Evolutionary conservation across 2,888 invertebrate genomes (phyloP).

Genomic region (Thalpophila matura): DNA sequence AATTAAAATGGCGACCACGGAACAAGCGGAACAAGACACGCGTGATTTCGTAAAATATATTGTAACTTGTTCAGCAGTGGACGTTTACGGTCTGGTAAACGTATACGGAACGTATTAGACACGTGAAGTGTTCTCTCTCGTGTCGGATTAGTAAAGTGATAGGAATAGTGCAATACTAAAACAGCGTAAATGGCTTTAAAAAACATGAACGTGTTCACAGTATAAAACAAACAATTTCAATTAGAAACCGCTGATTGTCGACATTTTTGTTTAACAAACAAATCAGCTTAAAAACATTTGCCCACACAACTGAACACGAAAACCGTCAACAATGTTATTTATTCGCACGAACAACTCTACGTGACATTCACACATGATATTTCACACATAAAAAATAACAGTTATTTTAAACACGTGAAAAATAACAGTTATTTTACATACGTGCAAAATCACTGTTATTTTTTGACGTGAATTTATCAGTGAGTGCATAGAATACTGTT

Average conservation of each 20-base stretch:
- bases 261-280: constrained; percentile 21
- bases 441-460: constrained; percentile 43
- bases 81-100: neutral
- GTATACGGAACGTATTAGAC: neutral
- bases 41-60: constrained; percentile 27
- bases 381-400: constrained; percentile 20
- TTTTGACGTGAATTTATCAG: constrained; percentile 59
- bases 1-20: constrained; percentile 52
- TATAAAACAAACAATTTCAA: constrained; percentile 11
- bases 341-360: constrained; percentile 31
- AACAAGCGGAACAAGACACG: constrained; percentile 6
- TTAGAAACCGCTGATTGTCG: constrained; percentile 18
- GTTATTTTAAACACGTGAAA: constrained; percentile 3
- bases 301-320: constrained; percentile 17
- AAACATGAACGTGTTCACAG: constrained; percentile 11
- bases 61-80: neutral
- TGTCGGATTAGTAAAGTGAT: no score
- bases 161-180: no score
- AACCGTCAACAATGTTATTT: constrained; percentile 29
- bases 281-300: constrained; percentile 21
- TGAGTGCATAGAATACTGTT: no score
- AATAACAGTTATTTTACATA: constrained; percentile 11
- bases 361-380: constrained; percentile 25
- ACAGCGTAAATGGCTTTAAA: neutral
- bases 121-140: no score